These are phyloP conservation scores for Nycticryphes semicollaris DNA, from an alignment of 2,113 vertebrate genomes.

Conservation along the genomic window DNA sequence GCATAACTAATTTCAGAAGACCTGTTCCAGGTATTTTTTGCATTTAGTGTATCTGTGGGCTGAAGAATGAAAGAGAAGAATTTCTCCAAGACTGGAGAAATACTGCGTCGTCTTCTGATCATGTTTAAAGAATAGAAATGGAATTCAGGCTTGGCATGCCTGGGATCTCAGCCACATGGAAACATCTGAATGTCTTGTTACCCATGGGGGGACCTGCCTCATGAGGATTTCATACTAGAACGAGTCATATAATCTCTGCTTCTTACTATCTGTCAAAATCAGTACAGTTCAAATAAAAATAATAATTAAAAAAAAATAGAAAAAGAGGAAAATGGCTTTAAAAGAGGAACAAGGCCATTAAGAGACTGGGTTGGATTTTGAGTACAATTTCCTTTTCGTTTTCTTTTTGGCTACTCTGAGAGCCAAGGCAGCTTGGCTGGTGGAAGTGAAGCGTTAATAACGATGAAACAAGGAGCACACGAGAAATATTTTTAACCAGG, in stretches of 20 bases:
- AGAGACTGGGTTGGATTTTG: neutral
- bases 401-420: neutral
- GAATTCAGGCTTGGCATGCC: neutral
- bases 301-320: neutral
- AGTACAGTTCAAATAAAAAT: neutral
- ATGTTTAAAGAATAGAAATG: neutral
- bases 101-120: neutral
- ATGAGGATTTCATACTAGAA: rapidly evolving
- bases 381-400: neutral
- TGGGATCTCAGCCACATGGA: neutral
- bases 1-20: neutral
- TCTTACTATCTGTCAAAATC: neutral
- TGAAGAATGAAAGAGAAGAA: neutral
- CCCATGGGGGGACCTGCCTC: neutral
- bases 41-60: neutral
- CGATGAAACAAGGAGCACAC: neutral
- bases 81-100: neutral
- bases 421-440: neutral
- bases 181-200: neutral
- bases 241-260: neutral
- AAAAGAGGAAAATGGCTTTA: neutral
- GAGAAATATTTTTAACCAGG: neutral
- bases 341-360: neutral
- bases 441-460: neutral
- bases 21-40: neutral